Evolutionary conservation across 2,113 vertebrate genomes (phyloP).

Genomic region (Struthio camelus): DNA sequence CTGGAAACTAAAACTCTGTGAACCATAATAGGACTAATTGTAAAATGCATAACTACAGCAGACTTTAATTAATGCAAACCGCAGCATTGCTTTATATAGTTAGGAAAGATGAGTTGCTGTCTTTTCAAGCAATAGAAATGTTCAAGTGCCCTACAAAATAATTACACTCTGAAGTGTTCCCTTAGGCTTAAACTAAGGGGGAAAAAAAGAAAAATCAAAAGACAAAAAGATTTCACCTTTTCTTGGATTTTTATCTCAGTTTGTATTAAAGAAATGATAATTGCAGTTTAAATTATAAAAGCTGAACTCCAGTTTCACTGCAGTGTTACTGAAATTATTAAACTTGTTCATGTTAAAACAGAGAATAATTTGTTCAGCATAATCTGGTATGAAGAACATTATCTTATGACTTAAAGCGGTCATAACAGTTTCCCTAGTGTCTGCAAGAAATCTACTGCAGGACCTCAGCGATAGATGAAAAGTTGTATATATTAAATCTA

Average conservation of each 20-base stretch:
- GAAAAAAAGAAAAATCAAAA: neutral
- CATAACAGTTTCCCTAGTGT: slow-evolving; percentile 35
- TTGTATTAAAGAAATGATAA: slow-evolving; percentile 47
- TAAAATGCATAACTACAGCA: slow-evolving; percentile 48
- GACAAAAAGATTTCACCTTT: slow-evolving; percentile 18
- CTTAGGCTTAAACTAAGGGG: neutral
- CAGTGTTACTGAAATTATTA: slow-evolving; percentile 37
- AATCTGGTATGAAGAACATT: slow-evolving; percentile 62
- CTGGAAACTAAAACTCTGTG: slow-evolving; percentile 44
- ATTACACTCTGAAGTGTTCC: slow-evolving; percentile 41
- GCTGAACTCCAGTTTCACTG: slow-evolving; percentile 14
- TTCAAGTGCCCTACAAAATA: slow-evolving; percentile 57
- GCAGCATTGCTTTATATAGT: slow-evolving; percentile 7
- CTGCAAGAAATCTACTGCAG: slow-evolving; percentile 4
- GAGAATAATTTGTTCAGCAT: slow-evolving; percentile 64
- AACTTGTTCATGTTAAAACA: slow-evolving; percentile 54
- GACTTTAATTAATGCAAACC: slow-evolving; percentile 54
- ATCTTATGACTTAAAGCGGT: slow-evolving; percentile 43
- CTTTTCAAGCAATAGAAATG: slow-evolving; percentile 51
- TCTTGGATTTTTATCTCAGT: slow-evolving; percentile 28
- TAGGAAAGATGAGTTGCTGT: slow-evolving; percentile 7
- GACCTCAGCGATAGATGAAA: slow-evolving; percentile 37
- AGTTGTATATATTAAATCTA: slow-evolving; percentile 36
- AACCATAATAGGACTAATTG: slow-evolving; percentile 55
- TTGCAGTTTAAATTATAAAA: slow-evolving; percentile 56